These are phyloP conservation scores for Cheumatopsyche charites DNA, from an alignment of 1,140 invertebrate genomes.

Conservation along the genomic window DNA sequence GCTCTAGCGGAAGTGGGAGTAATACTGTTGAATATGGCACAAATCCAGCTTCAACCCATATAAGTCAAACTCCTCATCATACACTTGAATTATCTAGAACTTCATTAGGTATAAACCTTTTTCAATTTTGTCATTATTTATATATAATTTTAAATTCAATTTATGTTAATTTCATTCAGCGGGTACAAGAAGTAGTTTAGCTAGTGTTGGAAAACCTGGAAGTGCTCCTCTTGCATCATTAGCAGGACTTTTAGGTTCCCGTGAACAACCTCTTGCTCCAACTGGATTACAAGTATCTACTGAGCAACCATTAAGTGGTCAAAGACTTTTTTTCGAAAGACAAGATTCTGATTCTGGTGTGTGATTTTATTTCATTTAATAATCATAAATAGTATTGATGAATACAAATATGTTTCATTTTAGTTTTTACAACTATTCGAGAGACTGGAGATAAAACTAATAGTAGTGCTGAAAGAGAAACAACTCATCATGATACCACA, in stretches of 20 bases:
- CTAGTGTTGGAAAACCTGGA: slow-evolving; percentile 80
- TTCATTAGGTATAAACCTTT: slow-evolving; percentile 48
- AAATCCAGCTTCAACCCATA: slow-evolving; percentile 36
- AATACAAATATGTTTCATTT: slow-evolving; percentile 23
- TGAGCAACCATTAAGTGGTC: slow-evolving; percentile 32
- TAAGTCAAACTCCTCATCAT: slow-evolving; percentile 50
- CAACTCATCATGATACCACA: background rate
- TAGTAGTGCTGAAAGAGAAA: slow-evolving; percentile 23
- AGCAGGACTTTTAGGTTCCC: slow-evolving; percentile 68
- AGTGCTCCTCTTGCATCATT: slow-evolving; percentile 81
- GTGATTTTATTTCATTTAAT: slow-evolving; percentile 17
- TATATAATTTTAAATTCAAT: slow-evolving; percentile 4
- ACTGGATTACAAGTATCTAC: slow-evolving; percentile 42
- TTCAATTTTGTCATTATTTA: slow-evolving; percentile 3
- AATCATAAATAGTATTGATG: background rate
- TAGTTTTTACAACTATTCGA: slow-evolving; percentile 45
- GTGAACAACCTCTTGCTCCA: slow-evolving; percentile 53
- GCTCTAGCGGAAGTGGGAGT: slow-evolving; percentile 82
- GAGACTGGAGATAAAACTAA: slow-evolving; percentile 31
- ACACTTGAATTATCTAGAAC: slow-evolving; percentile 52
- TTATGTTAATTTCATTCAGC: slow-evolving; percentile 54
- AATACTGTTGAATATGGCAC: slow-evolving; percentile 68
- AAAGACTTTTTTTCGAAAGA: slow-evolving; percentile 28
- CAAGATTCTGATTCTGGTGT: slow-evolving; percentile 38
- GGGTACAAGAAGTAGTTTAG: slow-evolving; percentile 79